Conservation (phyloP, 2,797 vertebrate species). For the Acanthis flammea region DNA sequence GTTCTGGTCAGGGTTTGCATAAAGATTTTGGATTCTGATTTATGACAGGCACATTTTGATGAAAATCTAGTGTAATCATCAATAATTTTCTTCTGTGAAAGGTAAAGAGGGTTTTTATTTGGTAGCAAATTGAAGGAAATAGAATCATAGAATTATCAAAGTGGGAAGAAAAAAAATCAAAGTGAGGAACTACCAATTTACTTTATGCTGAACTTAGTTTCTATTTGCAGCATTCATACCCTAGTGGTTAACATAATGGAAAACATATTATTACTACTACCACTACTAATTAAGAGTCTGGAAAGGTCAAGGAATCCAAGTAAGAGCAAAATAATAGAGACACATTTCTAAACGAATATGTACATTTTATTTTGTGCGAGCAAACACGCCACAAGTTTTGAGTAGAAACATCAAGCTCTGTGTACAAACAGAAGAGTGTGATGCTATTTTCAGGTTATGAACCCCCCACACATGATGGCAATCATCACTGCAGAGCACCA, state of each 20-base stretch:
- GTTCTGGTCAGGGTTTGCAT: not conserved
- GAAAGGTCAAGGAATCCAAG: not conserved
- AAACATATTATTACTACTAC: not conserved
- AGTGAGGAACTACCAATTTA: not conserved
- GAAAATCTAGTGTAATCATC: not conserved
- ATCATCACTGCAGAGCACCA: not conserved
- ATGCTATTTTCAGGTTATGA: not conserved
- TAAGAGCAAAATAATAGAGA: not conserved
- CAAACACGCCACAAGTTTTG: not conserved
- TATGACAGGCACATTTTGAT: not conserved
- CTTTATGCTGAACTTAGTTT: not conserved
- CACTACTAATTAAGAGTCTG: not conserved
- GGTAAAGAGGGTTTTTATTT: not conserved
- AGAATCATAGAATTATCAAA: not conserved
- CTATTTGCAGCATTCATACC: not conserved
- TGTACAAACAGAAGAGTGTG: accelerated
- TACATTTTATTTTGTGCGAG: not conserved
- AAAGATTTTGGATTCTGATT: not conserved
- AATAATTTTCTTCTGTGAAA: not conserved
- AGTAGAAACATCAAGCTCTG: not conserved
- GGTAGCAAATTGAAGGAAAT: not conserved
- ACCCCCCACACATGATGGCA: accelerated
- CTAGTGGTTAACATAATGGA: not conserved
- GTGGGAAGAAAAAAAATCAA: not conserved
- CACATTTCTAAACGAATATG: not conserved